Evolutionary conservation across 2,888 invertebrate species (phyloP).

Genomic region (Lasiommata megera): DNA sequence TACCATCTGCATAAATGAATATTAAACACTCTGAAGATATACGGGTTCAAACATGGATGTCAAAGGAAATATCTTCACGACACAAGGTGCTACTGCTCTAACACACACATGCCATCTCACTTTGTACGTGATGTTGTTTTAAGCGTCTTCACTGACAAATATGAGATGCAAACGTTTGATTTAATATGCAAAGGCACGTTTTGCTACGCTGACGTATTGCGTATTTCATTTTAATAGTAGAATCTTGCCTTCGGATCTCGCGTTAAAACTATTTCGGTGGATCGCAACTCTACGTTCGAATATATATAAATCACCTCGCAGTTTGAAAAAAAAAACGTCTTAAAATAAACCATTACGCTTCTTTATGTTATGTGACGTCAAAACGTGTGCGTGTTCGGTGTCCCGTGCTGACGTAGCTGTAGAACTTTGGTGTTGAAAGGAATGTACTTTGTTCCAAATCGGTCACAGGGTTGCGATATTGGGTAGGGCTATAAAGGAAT

Average conservation of each 20-base stretch:
- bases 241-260: slow-evolving; percentile 53
- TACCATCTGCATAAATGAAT: no score
- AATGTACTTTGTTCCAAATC: neutral
- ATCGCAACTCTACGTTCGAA: slow-evolving; percentile 45
- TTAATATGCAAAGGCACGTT: slow-evolving; percentile 43
- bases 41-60: no score
- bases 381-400: slow-evolving; percentile 24
- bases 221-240: slow-evolving; percentile 27
- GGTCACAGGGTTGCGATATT: neutral
- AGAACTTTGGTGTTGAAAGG: neutral
- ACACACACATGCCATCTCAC: neutral
- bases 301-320: slow-evolving; percentile 63
- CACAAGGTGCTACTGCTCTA: neutral
- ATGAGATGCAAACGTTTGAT: slow-evolving; percentile 39
- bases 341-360: slow-evolving; percentile 59
- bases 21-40: no score
- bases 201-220: slow-evolving; percentile 25
- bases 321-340: slow-evolving; percentile 59
- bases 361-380: slow-evolving; percentile 55
- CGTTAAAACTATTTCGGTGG: slow-evolving; percentile 66
- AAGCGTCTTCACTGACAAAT: slow-evolving; percentile 32
- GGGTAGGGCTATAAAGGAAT: no score
- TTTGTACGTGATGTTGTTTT: slow-evolving; percentile 10
- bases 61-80: neutral
- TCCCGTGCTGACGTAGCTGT: neutral